Conservation (phyloP, 1,140 invertebrate species). For the Trichonephila clavipes region DNA sequence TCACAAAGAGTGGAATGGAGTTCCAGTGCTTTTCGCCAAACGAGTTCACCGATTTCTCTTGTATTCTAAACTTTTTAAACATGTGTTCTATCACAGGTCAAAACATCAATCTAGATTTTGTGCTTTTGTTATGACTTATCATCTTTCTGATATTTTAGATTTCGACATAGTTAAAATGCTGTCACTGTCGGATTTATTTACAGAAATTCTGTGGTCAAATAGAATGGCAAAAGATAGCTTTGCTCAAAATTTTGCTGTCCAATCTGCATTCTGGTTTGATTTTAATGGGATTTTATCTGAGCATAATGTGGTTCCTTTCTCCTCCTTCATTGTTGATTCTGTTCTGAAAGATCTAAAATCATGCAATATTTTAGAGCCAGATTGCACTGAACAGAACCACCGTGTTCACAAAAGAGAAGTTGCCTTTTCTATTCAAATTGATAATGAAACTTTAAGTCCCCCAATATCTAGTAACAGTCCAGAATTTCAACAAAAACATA, state of each 20-base stretch:
- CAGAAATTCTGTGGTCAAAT: neutral
- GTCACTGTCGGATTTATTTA: neutral
- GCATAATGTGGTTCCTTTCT: neutral
- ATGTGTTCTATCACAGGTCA: neutral
- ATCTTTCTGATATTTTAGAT: neutral
- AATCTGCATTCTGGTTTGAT: neutral
- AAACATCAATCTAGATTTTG: conserved; percentile 7
- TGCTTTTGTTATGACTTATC: neutral
- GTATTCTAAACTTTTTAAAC: neutral
- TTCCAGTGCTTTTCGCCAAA: neutral
- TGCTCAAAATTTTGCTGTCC: conserved; percentile 28
- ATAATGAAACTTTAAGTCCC: neutral
- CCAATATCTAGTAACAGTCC: neutral
- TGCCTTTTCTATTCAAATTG: neutral
- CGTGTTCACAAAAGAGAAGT: conserved; percentile 15
- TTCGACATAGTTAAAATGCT: neutral
- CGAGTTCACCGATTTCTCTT: neutral
- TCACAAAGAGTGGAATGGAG: neutral
- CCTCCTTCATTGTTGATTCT: neutral
- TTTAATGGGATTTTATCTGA: neutral
- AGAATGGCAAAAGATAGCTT: neutral
- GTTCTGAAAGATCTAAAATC: conserved; percentile 8
- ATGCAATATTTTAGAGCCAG: conserved; percentile 1
- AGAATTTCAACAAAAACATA: neutral
- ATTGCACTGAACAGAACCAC: neutral